A percentile compares a stretch with the other conserved stretches of the same genome.
phyloP scores from a whole-genome alignment of 2,113 vertebrate genomes.

The Phainopepla nitens region DNA sequence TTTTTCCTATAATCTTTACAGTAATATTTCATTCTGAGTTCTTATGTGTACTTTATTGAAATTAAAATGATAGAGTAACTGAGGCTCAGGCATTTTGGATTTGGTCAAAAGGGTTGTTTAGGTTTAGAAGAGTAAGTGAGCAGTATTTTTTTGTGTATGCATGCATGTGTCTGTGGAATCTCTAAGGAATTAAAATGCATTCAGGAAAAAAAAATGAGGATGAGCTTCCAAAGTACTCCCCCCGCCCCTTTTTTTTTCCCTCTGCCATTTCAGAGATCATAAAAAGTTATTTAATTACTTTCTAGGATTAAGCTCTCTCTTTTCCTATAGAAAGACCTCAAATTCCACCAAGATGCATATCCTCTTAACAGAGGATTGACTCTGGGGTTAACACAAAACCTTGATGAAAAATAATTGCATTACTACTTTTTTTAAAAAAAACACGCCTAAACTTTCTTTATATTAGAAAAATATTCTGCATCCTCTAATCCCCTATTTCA shows the following conservation, averaged over 20 bases:
- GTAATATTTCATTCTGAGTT: not conserved
- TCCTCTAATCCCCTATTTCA: not conserved
- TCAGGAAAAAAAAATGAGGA: not conserved
- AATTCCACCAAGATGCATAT: not conserved
- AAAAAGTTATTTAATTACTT: not conserved
- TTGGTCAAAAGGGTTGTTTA: not conserved
- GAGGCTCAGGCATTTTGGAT: not conserved
- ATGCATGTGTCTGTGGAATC: not conserved
- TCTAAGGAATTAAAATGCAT: not conserved
- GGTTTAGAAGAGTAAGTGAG: not conserved
- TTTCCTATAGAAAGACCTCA: not conserved
- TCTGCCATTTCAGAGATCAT: not conserved
- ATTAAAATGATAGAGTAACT: not conserved
- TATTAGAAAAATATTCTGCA: not conserved
- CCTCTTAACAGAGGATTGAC: not conserved
- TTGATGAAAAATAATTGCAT: not conserved
- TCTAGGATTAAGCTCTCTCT: not conserved
- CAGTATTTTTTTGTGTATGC: too few relatives aligned
- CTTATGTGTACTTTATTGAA: not conserved
- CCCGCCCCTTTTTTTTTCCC: fast-evolving
- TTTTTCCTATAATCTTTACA: not conserved
- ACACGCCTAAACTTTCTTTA: fast-evolving
- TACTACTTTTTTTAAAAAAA: not conserved
- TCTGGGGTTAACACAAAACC: not conserved
- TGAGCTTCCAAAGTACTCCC: fast-evolving